Conservation (phyloP, 2,113 vertebrate genomes). For the Oncorhynchus gorbuscha region DNA sequence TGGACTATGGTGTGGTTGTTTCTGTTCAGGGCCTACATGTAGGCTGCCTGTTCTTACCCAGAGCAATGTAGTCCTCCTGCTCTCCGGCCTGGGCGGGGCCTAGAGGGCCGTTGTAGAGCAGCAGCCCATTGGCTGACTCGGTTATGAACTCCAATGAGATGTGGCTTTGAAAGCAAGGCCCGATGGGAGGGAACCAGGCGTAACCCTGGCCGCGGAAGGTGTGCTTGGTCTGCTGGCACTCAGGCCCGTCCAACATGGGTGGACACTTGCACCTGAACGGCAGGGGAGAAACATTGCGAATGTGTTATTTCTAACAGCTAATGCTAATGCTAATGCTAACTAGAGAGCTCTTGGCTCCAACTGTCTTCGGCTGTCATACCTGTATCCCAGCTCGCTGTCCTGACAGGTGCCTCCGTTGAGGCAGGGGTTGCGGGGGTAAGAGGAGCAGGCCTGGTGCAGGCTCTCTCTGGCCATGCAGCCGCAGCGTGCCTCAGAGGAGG, state of each 20-base stretch:
- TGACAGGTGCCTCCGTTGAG: slow-evolving; percentile 82
- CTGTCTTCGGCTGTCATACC: slow-evolving; percentile 57
- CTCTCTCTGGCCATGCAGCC: slow-evolving; percentile 78
- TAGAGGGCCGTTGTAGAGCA: slow-evolving; percentile 82
- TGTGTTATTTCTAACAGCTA: background rate
- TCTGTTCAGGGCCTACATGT: background rate
- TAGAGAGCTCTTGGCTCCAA: background rate
- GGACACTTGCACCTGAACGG: slow-evolving; percentile 80
- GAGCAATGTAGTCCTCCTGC: slow-evolving; percentile 78
- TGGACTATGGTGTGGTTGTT: background rate
- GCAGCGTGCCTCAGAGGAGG: slow-evolving; percentile 67
- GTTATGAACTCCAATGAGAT: slow-evolving; percentile 87
- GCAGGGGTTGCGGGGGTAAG: slow-evolving; percentile 78
- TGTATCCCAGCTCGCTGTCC: slow-evolving; percentile 82
- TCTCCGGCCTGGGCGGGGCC: slow-evolving; percentile 62
- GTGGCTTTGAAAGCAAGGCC: slow-evolving; percentile 81
- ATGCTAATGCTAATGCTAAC: slow-evolving; percentile 1
- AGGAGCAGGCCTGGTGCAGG: slow-evolving; percentile 76
- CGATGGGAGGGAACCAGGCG: slow-evolving; percentile 86
- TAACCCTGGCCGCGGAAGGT: slow-evolving; percentile 82
- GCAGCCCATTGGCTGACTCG: slow-evolving; percentile 76
- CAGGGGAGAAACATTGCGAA: background rate
- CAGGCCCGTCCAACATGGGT: slow-evolving; percentile 81
- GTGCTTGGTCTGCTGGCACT: slow-evolving; percentile 86
- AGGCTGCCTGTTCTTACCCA: slow-evolving; percentile 68